Percentiles rank a stretch among this genome's conserved stretches.
Conservation (phyloP, 1,140 invertebrate genomes). For the Cyclargus thomasi region DNA sequence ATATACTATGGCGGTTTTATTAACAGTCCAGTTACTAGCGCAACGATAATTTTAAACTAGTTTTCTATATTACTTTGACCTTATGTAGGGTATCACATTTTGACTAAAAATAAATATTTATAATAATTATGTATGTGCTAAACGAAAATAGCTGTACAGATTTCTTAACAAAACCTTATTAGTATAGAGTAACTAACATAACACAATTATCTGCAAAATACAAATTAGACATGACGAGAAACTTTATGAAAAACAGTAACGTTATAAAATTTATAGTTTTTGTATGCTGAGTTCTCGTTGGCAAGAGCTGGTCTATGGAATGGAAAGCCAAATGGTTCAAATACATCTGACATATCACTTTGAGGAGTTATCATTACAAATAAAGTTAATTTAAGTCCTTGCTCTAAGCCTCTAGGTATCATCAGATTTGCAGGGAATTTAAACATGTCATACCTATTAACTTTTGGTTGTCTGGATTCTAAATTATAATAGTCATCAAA, state of each 20-base stretch:
- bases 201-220: no score
- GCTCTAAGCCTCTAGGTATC: constrained; percentile 51
- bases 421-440: constrained; percentile 57
- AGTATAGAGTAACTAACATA: no score
- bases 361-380: constrained; percentile 48
- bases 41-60: no score
- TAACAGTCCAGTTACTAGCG: no score
- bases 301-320: constrained; percentile 44
- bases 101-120: no score
- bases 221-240: no score
- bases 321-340: constrained; percentile 57
- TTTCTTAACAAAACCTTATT: no score
- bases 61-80: no score
- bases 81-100: no score
- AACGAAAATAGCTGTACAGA: no score
- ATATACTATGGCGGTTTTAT: no score
- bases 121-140: no score
- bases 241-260: constrained; percentile 48
- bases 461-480: constrained; percentile 28
- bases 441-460: constrained; percentile 47
- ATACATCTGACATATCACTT: constrained; percentile 31
- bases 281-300: constrained; percentile 30
- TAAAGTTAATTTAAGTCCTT: constrained; percentile 52
- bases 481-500: constrained; percentile 48
- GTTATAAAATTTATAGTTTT: constrained; percentile 60